These are phyloP conservation scores for Podarcis muralis DNA, from an alignment of 2,113 vertebrate genomes.

Conservation along the genomic window DNA sequence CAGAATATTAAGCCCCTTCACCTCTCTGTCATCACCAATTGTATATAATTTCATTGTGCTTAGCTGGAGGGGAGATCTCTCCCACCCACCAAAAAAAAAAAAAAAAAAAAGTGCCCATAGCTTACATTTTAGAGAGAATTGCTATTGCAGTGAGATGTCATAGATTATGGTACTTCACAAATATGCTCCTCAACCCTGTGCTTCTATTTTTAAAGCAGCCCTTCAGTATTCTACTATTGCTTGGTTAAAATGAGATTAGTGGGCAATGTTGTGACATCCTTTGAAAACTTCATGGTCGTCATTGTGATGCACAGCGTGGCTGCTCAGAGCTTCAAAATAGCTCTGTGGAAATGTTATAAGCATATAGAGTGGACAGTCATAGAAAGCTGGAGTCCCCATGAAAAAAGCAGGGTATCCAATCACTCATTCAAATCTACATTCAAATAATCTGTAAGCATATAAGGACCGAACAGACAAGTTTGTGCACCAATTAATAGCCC, in stretches of 20 bases:
- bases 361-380: not conserved
- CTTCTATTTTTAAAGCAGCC: not conserved
- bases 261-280: not conserved
- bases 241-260: not conserved
- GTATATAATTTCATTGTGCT: not conserved
- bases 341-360: not conserved
- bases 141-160: not conserved
- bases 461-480: too few relatives aligned
- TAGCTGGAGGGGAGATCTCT: not conserved
- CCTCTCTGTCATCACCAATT: conserved; percentile 17
- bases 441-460: too few relatives aligned
- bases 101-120: not conserved
- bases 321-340: not conserved
- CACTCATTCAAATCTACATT: too few relatives aligned
- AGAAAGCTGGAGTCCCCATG: too few relatives aligned
- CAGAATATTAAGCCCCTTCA: conserved; percentile 31
- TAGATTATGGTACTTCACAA: not conserved
- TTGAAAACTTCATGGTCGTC: not conserved
- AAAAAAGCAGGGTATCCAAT: too few relatives aligned
- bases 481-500: too few relatives aligned
- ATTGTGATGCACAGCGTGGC: not conserved
- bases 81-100: too few relatives aligned
- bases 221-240: not conserved
- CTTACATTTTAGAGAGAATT: not conserved
- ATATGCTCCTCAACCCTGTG: not conserved